Evolutionary conservation across 2,113 vertebrate genomes (phyloP).

Genomic region (Sarotherodon lohbergeri): DNA sequence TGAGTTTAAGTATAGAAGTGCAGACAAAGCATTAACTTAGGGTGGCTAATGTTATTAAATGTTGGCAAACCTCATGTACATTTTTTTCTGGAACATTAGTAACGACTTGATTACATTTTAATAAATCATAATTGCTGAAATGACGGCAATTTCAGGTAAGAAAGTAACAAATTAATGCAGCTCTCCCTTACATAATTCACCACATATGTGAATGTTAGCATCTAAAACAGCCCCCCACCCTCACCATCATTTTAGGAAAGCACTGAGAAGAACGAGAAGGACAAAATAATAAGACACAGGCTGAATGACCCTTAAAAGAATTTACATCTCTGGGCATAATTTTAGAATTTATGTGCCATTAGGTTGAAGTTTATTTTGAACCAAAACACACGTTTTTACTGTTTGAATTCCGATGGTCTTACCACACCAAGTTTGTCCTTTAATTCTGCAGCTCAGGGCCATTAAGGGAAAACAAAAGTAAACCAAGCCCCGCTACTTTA

Average conservation of each 20-base stretch:
- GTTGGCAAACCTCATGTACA: neutral
- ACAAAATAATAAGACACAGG: neutral
- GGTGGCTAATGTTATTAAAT: neutral
- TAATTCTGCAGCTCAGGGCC: slow-evolving; percentile 10
- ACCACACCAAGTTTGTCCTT: neutral
- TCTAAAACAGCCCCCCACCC: neutral
- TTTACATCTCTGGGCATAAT: neutral
- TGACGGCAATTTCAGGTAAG: rapidly evolving
- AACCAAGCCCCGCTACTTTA: slow-evolving; percentile 27
- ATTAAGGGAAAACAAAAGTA: neutral
- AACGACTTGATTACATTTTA: neutral
- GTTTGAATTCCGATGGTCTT: slow-evolving; percentile 42
- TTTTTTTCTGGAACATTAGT: neutral
- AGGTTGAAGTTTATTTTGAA: slow-evolving; percentile 20
- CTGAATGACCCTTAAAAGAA: neutral
- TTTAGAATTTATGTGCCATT: neutral
- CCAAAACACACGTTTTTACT: slow-evolving; percentile 16
- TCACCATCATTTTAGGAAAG: neutral
- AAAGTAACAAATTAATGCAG: neutral
- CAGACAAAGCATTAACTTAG: neutral
- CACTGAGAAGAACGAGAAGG: neutral
- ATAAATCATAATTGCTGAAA: neutral
- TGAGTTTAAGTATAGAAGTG: neutral
- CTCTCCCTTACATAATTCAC: neutral
- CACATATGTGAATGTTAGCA: neutral